Base-by-base conservation (phyloP, 2,113 vertebrate species). In the Malurus elegans region DNA sequence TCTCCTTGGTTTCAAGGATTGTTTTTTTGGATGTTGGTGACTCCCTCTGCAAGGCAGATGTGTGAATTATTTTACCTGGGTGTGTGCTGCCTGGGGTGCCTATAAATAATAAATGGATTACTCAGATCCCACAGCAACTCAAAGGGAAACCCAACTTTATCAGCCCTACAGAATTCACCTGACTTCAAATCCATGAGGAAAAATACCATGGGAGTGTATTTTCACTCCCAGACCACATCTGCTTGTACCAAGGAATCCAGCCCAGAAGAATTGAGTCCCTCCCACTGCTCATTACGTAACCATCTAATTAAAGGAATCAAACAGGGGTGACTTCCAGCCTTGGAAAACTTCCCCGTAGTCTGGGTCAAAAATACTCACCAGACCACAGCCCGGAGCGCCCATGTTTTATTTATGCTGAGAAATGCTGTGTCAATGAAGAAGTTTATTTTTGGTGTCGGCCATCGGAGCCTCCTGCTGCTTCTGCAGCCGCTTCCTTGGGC, bases 241-340 rank as follows among this genome's bases (percentile, higher is more conserved):
- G 25, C 56, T 71, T 40, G 50, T 38, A 8, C 8, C 64, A 34
- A 50, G 67, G 44, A 64, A 47, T 28, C 24, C 25, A 26, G 4
- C 29, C 83, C 69, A 26, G 54, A 45, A 74, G 60, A 36, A 28
- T 47, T 0, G 4, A 31, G 72, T 60, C 85, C 87, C 70, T 91
- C 92, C 90, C 66, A 21, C 84, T 67, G 64, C 24, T 80, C 4
- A 47, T 94, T 74, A 67, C 78, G 18, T 62, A 91, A 89, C 16
- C 20, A 1, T 54, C 60, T 96, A 61, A 92, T 94, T 94, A 91
- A 89, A 89, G 72, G 51, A 62, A 87, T 87, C 69, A 53, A 66
- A 83, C 10, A 15, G 48, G 69, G 65, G 38, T 81, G 65, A 54
- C 58, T 88, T 75, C 0, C 3, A 75, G 34, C 58, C 69, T 86